Evolutionary conservation across 2,113 vertebrate species (phyloP).

Genomic region (Cranoglanis bouderius): DNA sequence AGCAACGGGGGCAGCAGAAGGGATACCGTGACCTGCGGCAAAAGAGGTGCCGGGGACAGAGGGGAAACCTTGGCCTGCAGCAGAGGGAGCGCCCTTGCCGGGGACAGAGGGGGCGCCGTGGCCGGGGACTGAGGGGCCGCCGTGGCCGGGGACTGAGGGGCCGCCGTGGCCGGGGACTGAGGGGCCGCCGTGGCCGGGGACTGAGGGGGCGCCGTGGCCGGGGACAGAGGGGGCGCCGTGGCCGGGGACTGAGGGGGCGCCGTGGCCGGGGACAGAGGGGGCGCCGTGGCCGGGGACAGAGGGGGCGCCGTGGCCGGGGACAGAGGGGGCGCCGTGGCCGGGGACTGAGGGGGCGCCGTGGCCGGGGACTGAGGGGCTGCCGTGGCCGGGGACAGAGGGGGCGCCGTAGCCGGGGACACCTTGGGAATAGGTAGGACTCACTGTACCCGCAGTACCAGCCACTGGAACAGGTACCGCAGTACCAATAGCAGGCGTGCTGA

Average conservation of each 20-base stretch:
- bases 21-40: neutral
- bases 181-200: neutral
- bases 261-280: neutral
- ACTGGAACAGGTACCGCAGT: constrained; percentile 30
- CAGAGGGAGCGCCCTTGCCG: neutral
- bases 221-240: neutral
- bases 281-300: neutral
- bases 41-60: neutral
- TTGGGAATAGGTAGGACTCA: neutral
- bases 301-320: neutral
- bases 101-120: neutral
- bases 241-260: neutral
- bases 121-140: neutral
- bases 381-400: neutral
- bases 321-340: neutral
- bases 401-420: neutral
- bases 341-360: neutral
- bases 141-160: neutral
- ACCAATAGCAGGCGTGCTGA: constrained; percentile 69
- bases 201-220: neutral
- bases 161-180: neutral
- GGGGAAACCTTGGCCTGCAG: neutral
- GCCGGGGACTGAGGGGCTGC: neutral
- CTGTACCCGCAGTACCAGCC: neutral
- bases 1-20: neutral